Evolutionary conservation across 2,888 invertebrate species (phyloP).

Genomic region (Hoplodrina ambigua): DNA sequence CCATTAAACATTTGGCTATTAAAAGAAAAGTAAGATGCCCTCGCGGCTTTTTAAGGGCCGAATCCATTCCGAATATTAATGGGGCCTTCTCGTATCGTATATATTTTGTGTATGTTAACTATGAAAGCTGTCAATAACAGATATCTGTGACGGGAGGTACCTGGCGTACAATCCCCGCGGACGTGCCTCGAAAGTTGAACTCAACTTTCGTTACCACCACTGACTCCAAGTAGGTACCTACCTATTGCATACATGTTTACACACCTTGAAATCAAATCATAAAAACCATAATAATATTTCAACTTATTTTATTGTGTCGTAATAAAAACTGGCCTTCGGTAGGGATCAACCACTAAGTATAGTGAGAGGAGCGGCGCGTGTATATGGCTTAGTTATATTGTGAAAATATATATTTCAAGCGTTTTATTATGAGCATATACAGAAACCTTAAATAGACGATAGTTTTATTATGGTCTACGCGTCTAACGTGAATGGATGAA

Average conservation of each 20-base stretch:
- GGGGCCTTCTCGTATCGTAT: constrained; percentile 42
- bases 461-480: not conserved
- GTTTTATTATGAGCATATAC: not conserved
- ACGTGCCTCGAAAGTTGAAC: constrained; percentile 41
- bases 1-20: constrained; percentile 55
- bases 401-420: constrained; percentile 1
- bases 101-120: constrained; percentile 46
- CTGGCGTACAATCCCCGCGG: constrained; percentile 42
- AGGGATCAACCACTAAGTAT: constrained; percentile 19
- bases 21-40: constrained; percentile 59
- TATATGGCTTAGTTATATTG: constrained; percentile 8
- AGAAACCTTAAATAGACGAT: constrained; percentile 8
- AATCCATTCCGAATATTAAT: constrained; percentile 69
- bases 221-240: not conserved
- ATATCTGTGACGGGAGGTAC: constrained; percentile 47
- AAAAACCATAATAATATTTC: constrained; percentile 2
- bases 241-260: constrained; percentile 14
- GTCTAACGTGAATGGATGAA: not conserved
- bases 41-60: constrained; percentile 62
- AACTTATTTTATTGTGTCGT: constrained; percentile 13
- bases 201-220: constrained; percentile 25
- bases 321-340: constrained; percentile 36
- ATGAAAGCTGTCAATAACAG: constrained; percentile 60
- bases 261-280: constrained; percentile 17
- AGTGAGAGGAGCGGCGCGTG: constrained; percentile 12